Conservation (phyloP, 2,888 invertebrate genomes). For the Ophonus ardosiacus region DNA sequence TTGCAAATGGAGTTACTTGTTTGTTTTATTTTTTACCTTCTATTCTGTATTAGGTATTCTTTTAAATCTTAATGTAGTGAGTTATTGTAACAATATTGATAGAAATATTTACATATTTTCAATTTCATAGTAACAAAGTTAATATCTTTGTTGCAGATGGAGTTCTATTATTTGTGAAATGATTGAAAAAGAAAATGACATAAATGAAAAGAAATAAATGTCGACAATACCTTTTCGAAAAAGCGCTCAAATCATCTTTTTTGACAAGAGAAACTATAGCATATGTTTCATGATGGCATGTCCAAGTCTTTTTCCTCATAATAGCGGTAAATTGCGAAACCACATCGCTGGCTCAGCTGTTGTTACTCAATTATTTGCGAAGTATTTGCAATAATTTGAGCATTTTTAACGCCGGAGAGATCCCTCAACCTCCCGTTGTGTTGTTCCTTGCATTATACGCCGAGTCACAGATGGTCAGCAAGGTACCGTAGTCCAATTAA, state of each 20-base stretch:
- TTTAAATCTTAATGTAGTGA: too few relatives aligned
- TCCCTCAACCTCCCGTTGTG: constrained; percentile 20
- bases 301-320: constrained; percentile 10
- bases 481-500: constrained; percentile 53
- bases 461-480: constrained; percentile 55
- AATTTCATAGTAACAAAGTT: too few relatives aligned
- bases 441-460: constrained; percentile 9
- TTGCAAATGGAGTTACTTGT: too few relatives aligned
- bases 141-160: too few relatives aligned
- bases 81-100: too few relatives aligned
- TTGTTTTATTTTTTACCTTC: too few relatives aligned
- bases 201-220: background rate
- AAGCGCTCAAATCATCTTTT: constrained; percentile 4
- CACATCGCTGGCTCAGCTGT: constrained; percentile 53
- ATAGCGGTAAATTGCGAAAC: constrained; percentile 63
- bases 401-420: constrained; percentile 46
- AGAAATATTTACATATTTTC: too few relatives aligned
- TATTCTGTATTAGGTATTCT: too few relatives aligned
- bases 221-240: background rate
- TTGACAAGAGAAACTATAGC: constrained; percentile 20
- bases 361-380: constrained; percentile 57
- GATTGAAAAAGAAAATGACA: background rate
- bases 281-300: constrained; percentile 41
- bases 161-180: background rate
- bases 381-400: constrained; percentile 60